Base-by-base conservation (phyloP, 2,888 invertebrate species). In the Didymodactylos carnosus region DNA sequence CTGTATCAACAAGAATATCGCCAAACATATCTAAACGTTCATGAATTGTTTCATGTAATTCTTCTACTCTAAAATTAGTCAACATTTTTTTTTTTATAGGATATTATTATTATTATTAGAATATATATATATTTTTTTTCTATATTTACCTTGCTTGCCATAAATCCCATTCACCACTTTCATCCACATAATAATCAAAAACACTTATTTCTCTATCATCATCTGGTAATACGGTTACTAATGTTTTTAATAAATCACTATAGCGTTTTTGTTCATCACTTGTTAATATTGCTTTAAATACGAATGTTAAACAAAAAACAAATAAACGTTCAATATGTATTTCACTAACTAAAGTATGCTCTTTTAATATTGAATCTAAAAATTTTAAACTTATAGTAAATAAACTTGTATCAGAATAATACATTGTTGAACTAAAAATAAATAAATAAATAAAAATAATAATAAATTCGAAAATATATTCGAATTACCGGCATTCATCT, bases 131-230 rank as follows among this genome's bases (percentile, higher is more conserved):
- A 27, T 19, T 53, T 16, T 53, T 2, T 53, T 19, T n/a, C 13
- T 11, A 23, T 11, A n/a, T 29, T 75, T 72, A 81, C 80, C 79
- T 79, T 16, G 82, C 81, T 11, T 79, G 79, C 83, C 83, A 83
- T 2, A 81, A 81, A 72, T 83, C 83, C 83, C 83, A 83, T 76
- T 83, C 83, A 39, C 83, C 83, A 35, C 82, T 80, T 77, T 83
- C 83, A 77, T 83, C 83, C 40, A 83, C 83, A 77, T 83, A 83
- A 78, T 83, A 83, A 77, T 83, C 83, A 78, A 82, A 83, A 76
- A 82, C 81, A 77, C 80, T 81, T 76, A 83, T 82, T 76, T 82
- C 81, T 23, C 81, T 77, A 76, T 83, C 83, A 79, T 83, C 83
- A 79, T 83, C 83, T 29, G 83, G 83, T 69, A 83, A 83, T 82